phyloP scores from a whole-genome alignment of 2,888 invertebrate species.

The Ectemnius lituratus region DNA sequence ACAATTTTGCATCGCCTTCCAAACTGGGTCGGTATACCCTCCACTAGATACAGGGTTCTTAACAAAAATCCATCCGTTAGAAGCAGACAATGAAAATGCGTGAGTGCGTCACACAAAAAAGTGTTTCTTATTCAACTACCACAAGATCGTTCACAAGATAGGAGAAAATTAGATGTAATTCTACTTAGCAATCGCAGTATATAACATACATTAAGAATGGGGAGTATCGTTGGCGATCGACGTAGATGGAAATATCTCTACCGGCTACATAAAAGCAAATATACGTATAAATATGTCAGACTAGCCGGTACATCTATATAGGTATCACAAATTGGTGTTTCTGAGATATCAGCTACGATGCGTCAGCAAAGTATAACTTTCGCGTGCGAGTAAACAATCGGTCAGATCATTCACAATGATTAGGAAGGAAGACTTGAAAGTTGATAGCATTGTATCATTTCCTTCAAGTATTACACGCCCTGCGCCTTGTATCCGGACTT shows the following conservation, averaged over 20 bases:
- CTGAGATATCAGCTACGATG: slow-evolving; percentile 41
- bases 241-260: slow-evolving; percentile 13
- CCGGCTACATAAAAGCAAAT: slow-evolving; percentile 13
- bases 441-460: slow-evolving; percentile 2
- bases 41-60: no score
- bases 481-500: slow-evolving; percentile 50
- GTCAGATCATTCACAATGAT: slow-evolving; percentile 27
- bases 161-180: slow-evolving; percentile 1
- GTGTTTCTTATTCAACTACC: no score
- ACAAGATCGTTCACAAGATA: no score
- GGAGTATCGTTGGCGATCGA: slow-evolving; percentile 5
- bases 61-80: no score
- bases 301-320: slow-evolving; percentile 35
- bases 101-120: no score
- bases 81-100: no score
- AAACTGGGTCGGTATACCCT: no score
- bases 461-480: slow-evolving; percentile 33
- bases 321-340: slow-evolving; percentile 49
- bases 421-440: slow-evolving; percentile 58
- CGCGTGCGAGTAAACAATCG: slow-evolving; percentile 28
- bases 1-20: no score
- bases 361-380: slow-evolving; percentile 32
- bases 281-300: slow-evolving; percentile 12
- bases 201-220: not conserved
- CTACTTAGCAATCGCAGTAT: slow-evolving; percentile 4